Evolutionary conservation across 2,113 vertebrate species (phyloP), one percentile per base, ranked within the genome.

Genomic region (Sigmodon hispidus): DNA sequence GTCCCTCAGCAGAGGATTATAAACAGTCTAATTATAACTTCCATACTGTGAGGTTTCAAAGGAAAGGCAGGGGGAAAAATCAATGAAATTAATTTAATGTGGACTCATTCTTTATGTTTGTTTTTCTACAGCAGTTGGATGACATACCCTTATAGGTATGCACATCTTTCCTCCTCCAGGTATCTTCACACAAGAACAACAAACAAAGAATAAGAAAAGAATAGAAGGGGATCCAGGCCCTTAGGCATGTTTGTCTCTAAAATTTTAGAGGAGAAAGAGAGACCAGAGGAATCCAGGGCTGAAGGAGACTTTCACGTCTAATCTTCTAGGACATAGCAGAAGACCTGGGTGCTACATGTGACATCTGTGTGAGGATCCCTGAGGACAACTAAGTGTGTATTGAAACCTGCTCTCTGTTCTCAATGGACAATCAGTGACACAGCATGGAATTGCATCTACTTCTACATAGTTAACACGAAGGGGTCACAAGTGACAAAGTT

Each of bases 1-100:
- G 95, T 97, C 96, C 36, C 0, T 97, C 10, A 0, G 95, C 90
- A 94, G 50, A 34, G 89, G 97, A 98, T 98, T 98, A 98, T 97
- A 98, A 98, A 98, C 89, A 63, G 97, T 57, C n/a, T 96, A 98
- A 98, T 99, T 98, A 98, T 90, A 98, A 98, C 91, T 95, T 91
- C 95, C 73, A 77, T 40, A 94, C 95, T 93, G 2, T 1, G 94
- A 96, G 96, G 29, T 97, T 97, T 96, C 92, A 94, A 79, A 98
- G 48, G 88, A 89, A 45, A 93, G 45, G 61, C 26, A 17, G 22
- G 3, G 15, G 26, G 45, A 40, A 69, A 96, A 93, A 94, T 98
- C 97, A 94, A 97, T 96, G 90, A 93, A 1, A 55, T 97, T 98
- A 97, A 98, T 98, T 97, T 98, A 96, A 98, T 34, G 36, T 80